A percentile compares a stretch with the other conserved stretches of the same genome.
Conservation (phyloP, 2,797 vertebrate genomes). For the Synanceia verrucosa region DNA sequence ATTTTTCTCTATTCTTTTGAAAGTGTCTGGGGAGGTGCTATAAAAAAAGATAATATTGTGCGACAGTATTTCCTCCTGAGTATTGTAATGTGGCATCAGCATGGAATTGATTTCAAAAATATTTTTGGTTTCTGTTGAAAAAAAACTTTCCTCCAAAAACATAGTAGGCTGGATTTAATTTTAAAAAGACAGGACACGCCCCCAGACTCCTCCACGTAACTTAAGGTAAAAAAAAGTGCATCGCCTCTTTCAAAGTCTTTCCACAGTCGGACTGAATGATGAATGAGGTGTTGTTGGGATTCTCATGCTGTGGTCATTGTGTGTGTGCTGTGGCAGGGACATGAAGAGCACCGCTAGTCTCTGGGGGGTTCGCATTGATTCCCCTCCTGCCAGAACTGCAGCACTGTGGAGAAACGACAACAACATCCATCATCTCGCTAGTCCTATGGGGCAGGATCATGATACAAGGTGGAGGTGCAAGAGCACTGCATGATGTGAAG, state of each 20-base stretch:
- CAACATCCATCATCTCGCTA: slow-evolving; percentile 62
- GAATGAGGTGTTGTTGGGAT: slow-evolving; percentile 18
- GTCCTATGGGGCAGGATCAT: slow-evolving; percentile 25
- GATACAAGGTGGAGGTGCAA: background rate
- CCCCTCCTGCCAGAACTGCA: slow-evolving; percentile 41
- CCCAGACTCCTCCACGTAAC: background rate
- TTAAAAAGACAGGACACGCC: background rate
- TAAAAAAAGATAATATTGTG: background rate
- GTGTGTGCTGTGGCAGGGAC: slow-evolving; percentile 15
- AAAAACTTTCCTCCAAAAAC: too few species aligned
- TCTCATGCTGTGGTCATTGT: slow-evolving; percentile 25
- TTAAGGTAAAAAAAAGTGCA: slow-evolving; percentile 21
- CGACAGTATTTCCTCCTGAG: background rate
- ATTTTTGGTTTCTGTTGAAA: background rate
- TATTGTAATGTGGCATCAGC: background rate
- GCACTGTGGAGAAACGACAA: slow-evolving; percentile 54
- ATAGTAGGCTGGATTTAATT: too few species aligned
- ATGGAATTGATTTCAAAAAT: background rate
- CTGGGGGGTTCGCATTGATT: slow-evolving; percentile 55
- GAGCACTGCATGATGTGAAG: background rate
- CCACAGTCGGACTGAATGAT: slow-evolving; percentile 36
- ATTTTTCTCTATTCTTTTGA: background rate
- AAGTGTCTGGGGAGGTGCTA: background rate
- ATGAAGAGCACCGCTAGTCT: slow-evolving; percentile 31
- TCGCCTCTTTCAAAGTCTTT: slow-evolving; percentile 14